Evolutionary conservation across 2,888 invertebrate species (phyloP).

Genomic region (Sphaerophoria taeniata): DNA sequence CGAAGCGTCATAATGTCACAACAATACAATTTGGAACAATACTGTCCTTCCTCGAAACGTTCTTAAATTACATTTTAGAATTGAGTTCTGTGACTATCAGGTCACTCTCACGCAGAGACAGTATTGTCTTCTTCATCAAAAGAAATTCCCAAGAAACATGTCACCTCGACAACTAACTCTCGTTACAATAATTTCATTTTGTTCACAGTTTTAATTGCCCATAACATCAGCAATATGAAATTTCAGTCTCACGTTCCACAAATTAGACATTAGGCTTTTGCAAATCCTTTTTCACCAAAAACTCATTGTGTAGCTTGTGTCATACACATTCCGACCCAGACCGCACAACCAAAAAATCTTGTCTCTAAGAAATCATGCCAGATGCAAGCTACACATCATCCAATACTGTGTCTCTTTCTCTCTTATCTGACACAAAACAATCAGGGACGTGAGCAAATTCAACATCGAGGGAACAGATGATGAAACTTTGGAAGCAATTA

Average conservation of each 20-base stretch:
- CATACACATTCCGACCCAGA: constrained; percentile 48
- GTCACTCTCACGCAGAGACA: no score
- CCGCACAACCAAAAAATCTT: constrained; percentile 40
- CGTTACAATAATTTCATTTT: background rate
- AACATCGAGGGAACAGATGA: background rate
- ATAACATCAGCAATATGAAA: constrained; percentile 10
- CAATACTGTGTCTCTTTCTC: background rate
- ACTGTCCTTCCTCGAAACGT: no score
- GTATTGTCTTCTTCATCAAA: no score
- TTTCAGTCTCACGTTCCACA: constrained; percentile 47
- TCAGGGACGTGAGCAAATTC: constrained; percentile 64
- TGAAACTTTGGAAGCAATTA: constrained; percentile 42
- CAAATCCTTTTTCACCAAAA: constrained; percentile 31
- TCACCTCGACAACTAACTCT: background rate
- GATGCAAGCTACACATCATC: constrained; percentile 40
- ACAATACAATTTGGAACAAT: no score
- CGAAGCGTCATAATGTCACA: no score
- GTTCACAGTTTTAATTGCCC: background rate
- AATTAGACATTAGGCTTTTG: constrained; percentile 55
- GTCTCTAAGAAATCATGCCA: constrained; percentile 38
- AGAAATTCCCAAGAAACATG: no score
- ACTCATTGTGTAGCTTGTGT: constrained; percentile 4
- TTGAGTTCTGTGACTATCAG: no score
- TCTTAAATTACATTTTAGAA: no score
- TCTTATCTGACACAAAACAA: constrained; percentile 53